Conservation (phyloP, 2,888 invertebrate species). For the Orthosia incerta region DNA sequence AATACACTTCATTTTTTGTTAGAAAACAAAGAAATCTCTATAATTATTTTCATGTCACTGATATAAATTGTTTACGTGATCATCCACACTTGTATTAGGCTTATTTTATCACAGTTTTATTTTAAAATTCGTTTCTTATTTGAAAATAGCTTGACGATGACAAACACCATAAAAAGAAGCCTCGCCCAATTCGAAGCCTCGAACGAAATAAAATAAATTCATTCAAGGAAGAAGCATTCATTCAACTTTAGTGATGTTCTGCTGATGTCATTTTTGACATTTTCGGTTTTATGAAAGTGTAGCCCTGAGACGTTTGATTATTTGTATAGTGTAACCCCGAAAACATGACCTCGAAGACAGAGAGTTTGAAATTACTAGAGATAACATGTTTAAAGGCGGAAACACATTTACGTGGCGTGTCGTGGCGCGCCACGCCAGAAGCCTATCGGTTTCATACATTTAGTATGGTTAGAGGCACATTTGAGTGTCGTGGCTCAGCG, state of each 20-base stretch:
- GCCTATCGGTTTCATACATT: too few species aligned
- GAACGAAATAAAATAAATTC: slow-evolving; percentile 21
- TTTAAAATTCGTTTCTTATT: slow-evolving; percentile 70
- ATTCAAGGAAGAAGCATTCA: slow-evolving; percentile 46
- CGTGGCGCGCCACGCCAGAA: too few species aligned
- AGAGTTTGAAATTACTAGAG: too few species aligned
- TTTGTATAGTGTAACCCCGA: slow-evolving; percentile 24
- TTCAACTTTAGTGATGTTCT: slow-evolving; percentile 54
- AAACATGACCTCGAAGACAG: too few species aligned
- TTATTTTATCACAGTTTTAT: slow-evolving; percentile 60
- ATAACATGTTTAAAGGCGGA: too few species aligned
- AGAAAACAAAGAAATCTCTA: slow-evolving; percentile 56
- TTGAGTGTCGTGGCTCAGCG: too few species aligned
- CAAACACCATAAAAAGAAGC: slow-evolving; percentile 69
- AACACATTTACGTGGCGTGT: too few species aligned
- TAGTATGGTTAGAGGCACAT: too few species aligned
- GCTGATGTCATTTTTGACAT: slow-evolving; percentile 30
- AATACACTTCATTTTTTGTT: slow-evolving; percentile 80
- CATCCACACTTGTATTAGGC: slow-evolving; percentile 41
- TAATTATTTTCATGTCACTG: slow-evolving; percentile 46
- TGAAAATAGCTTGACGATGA: slow-evolving; percentile 70
- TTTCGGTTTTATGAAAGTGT: slow-evolving; percentile 1
- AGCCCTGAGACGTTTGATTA: neutral
- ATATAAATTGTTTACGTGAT: slow-evolving; percentile 20
- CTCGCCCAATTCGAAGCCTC: slow-evolving; percentile 71